Conservation (phyloP, 30 jellyfish, hydroid and myxozoan species). For the Aurelia sp. region DNA sequence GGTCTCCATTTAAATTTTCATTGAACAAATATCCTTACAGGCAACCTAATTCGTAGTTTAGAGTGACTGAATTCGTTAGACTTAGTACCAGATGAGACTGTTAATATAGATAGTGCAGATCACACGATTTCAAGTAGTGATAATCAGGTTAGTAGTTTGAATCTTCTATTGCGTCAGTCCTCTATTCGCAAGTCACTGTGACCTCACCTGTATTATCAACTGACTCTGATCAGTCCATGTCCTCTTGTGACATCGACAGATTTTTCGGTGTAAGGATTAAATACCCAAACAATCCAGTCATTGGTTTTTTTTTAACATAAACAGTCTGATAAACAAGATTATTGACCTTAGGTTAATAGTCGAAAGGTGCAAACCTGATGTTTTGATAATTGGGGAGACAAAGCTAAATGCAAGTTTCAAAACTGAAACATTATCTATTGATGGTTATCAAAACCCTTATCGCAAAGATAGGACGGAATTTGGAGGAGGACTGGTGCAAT, state of each 20-base stretch:
- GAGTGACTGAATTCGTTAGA: no score
- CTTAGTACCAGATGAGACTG: no score
- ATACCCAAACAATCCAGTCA: conserved; percentile 13
- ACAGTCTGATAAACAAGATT: conserved; percentile 15
- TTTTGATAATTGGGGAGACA: conserved; percentile 20
- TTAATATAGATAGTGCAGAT: no score
- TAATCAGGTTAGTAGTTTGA: no score
- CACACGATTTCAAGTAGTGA: no score
- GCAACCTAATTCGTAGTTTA: no score
- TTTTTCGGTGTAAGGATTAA: conserved; percentile 2
- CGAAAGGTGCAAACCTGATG: conserved; percentile 19
- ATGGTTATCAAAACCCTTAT: conserved; percentile 21
- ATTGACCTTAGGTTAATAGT: conserved; percentile 24
- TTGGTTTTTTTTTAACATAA: conserved; percentile 12
- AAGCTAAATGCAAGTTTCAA: conserved; percentile 15
- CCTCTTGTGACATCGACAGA: conserved; percentile 10
- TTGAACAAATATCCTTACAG: no score
- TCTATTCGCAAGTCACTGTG: no score
- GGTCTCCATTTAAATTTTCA: no score
- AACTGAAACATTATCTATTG: neutral
- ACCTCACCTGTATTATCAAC: no score
- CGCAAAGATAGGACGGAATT: conserved; percentile 26
- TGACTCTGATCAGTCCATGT: neutral
- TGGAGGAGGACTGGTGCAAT: conserved; percentile 46
- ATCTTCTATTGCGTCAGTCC: no score